phyloP scores from a whole-genome alignment of 2,113 vertebrate genomes.

The Megaceryle maxima region DNA sequence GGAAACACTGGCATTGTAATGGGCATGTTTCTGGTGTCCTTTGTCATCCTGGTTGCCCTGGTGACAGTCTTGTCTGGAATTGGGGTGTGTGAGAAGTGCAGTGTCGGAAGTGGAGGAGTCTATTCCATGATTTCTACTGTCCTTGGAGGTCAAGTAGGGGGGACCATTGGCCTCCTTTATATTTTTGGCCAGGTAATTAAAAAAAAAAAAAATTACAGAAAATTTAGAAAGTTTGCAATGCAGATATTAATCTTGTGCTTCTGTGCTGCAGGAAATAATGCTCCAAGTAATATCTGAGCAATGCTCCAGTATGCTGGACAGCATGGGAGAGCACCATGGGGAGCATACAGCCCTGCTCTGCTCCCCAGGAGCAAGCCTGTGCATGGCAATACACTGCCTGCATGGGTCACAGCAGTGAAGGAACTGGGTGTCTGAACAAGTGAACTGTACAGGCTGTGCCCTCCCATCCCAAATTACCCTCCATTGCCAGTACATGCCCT shows the following conservation, averaged over 20 bases:
- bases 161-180: conserved; percentile 91
- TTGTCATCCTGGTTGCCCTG: conserved; percentile 88
- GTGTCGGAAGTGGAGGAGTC: conserved; percentile 86
- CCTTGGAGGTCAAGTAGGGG: conserved; percentile 87
- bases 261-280: neutral
- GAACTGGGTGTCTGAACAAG: neutral
- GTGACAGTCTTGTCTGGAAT: conserved; percentile 93
- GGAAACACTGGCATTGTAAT: conserved; percentile 92
- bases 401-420: neutral
- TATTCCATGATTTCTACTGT: conserved; percentile 96
- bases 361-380: neutral
- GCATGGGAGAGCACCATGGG: neutral
- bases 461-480: neutral
- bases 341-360: neutral
- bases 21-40: conserved; percentile 91
- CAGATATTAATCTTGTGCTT: neutral
- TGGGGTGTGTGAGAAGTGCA: conserved; percentile 86
- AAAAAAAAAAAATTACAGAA: neutral
- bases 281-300: neutral
- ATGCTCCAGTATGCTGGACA: neutral
- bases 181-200: conserved; percentile 91
- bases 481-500: neutral
- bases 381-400: neutral
- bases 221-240: neutral
- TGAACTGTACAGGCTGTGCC: neutral